Base-by-base conservation (phyloP, 2,888 invertebrate genomes). In the Gymnoscelis rufifasciata region DNA sequence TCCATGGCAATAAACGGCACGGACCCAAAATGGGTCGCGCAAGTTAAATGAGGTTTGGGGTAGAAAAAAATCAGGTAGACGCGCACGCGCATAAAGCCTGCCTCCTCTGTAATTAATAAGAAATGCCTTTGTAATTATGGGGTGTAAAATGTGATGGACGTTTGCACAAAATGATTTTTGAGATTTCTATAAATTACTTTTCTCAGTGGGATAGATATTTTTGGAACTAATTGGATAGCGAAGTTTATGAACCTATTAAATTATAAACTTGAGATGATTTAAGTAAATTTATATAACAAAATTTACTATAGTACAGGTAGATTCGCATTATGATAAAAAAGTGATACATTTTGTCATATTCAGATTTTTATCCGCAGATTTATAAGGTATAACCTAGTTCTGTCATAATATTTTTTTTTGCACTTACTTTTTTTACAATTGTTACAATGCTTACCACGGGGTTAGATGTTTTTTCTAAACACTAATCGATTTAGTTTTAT, bases 1-100 rank as follows among this genome's bases (percentile, higher is more conserved):
- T 51, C 51, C 47, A 37, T 47, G 37, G 58, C 72, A 77, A 83
- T 75, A 83, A 80, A 83, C 77, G 79, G 72, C 66, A 68, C 64
- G 66, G 63, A 47, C 66, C 71, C 59, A 61, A 69, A 71, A 70
- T 65, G 67, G 73, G 72, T n/a, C n/a, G 68, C 70, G 66, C 57
- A 59, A 66, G 65, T 66, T 63, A 69, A 74, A 75, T 70, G 66
- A 62, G 48, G 58, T 51, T 62, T 67, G 71, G 53, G 68, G 71
- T 64, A n/a, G n/a, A 30, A 45, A 50, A 49, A 50, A 61, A 61
- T 44, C 75, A 72, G 71, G 72, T 83, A 82, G 66, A 68, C 74
- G 68, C 74, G 71, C 70, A 72, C 59, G 69, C 66, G 63, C 56
- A 43, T 48, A 57, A 56, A 63, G 56, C 52, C 51, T 39, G 38